Conservation (phyloP, 2,888 invertebrate species). For the Pterostichus niger region DNA sequence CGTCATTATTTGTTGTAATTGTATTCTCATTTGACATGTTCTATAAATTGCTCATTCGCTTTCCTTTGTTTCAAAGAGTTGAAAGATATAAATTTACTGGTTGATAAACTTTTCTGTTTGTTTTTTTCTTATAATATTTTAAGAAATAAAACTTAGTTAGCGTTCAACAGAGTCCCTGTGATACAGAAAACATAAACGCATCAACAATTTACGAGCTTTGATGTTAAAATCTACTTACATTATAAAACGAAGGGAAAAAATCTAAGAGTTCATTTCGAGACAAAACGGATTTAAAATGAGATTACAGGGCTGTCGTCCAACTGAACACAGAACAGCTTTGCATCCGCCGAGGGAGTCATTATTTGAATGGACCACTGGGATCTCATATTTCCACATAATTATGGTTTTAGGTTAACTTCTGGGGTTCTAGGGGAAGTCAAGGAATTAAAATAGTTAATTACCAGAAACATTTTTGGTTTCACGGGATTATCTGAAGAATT, state of each 20-base stretch:
- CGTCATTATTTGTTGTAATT: no score
- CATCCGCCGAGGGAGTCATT: not conserved
- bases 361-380: conserved; percentile 15
- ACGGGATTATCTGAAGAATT: conserved; percentile 58
- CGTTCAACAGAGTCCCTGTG: no score
- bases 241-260: conserved; percentile 53
- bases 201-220: conserved; percentile 56
- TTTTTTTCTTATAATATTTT: no score
- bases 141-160: no score
- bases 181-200: conserved; percentile 41
- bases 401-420: conserved; percentile 52
- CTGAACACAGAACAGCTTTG: not conserved
- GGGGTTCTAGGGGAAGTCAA: not conserved
- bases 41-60: no score
- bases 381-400: conserved; percentile 63
- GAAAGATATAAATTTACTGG: no score
- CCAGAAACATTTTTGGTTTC: conserved; percentile 63
- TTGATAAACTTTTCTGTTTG: no score
- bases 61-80: no score
- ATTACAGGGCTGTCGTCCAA: conserved; percentile 46
- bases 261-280: conserved; percentile 60
- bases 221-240: conserved; percentile 61
- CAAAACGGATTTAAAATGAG: conserved; percentile 63
- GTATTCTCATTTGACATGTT: no score
- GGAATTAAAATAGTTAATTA: conserved; percentile 63